Evolutionary conservation across 2,888 invertebrate species (phyloP).

Genomic region (Leptogaster cylindrica): DNA sequence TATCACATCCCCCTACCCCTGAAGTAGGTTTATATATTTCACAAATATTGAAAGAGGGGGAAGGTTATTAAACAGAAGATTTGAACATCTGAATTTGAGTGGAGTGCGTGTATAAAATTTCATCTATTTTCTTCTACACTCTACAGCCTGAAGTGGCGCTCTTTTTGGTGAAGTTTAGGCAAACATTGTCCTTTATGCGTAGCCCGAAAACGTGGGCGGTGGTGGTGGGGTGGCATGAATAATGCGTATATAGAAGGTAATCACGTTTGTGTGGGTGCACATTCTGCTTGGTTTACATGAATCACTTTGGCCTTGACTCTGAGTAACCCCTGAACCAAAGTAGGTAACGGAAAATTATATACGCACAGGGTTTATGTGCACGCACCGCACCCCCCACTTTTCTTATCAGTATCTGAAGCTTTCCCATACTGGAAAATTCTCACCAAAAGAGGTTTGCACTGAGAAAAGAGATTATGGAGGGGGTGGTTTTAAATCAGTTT

Average conservation of each 20-base stretch:
- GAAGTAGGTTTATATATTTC: neutral
- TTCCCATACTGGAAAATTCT: no score
- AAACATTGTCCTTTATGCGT: neutral
- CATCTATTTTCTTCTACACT: no score
- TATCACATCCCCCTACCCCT: no score
- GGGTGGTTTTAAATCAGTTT: neutral
- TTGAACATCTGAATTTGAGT: no score
- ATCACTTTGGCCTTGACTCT: conserved; percentile 48
- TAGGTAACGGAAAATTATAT: conserved; percentile 33
- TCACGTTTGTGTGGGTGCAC: neutral
- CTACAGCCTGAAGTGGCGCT: neutral
- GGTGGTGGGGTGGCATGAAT: no score
- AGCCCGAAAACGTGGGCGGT: no score
- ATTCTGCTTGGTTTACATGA: conserved; percentile 35
- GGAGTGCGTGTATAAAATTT: conserved; percentile 15
- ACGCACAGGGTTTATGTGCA: conserved; percentile 20
- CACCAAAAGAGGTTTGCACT: no score
- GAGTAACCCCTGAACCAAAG: conserved; percentile 45
- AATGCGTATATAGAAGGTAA: neutral
- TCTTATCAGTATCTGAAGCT: neutral
- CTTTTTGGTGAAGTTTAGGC: neutral
- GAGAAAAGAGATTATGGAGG: no score
- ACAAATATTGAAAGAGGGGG: no score
- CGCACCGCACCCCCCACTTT: neutral
- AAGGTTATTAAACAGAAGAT: no score